Conservation (phyloP, 2,113 vertebrate species). For the Ageneiosus marmoratus region DNA sequence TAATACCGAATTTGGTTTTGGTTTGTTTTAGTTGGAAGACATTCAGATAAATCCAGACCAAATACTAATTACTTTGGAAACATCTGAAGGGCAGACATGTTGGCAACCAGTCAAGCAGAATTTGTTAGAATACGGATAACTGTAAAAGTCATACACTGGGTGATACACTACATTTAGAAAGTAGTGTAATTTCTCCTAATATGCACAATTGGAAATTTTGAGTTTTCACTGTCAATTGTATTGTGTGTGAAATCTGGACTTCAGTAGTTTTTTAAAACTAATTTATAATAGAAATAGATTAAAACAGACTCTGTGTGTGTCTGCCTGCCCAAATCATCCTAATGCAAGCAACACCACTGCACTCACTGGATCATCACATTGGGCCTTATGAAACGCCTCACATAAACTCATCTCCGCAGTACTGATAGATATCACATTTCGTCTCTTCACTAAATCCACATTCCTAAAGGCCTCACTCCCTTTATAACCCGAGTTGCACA, state of each 20-base stretch:
- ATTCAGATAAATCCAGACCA: conserved; percentile 28
- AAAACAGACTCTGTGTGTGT: conserved; percentile 18
- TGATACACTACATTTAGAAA: conserved; percentile 9
- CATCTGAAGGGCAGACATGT: conserved; percentile 5
- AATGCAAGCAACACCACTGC: conserved; percentile 11
- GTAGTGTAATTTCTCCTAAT: too few species aligned
- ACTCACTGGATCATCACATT: neutral
- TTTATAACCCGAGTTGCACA: conserved; percentile 9
- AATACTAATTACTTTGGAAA: conserved; percentile 25
- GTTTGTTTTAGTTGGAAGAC: conserved; percentile 13
- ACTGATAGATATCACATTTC: conserved; percentile 26
- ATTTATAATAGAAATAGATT: neutral
- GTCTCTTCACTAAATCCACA: conserved; percentile 15
- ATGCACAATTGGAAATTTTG: neutral
- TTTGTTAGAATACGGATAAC: neutral
- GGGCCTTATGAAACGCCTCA: neutral
- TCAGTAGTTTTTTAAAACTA: neutral
- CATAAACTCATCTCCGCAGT: conserved; percentile 17
- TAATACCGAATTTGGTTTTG: conserved; percentile 5
- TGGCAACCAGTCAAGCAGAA: conserved; percentile 1
- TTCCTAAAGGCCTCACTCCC: conserved; percentile 20
- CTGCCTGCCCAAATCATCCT: neutral
- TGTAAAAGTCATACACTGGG: conserved; percentile 21
- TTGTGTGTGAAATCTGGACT: neutral
- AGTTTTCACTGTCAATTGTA: neutral